Base-by-base conservation (phyloP, 2,113 vertebrate genomes). In the Spheniscus mendiculus region DNA sequence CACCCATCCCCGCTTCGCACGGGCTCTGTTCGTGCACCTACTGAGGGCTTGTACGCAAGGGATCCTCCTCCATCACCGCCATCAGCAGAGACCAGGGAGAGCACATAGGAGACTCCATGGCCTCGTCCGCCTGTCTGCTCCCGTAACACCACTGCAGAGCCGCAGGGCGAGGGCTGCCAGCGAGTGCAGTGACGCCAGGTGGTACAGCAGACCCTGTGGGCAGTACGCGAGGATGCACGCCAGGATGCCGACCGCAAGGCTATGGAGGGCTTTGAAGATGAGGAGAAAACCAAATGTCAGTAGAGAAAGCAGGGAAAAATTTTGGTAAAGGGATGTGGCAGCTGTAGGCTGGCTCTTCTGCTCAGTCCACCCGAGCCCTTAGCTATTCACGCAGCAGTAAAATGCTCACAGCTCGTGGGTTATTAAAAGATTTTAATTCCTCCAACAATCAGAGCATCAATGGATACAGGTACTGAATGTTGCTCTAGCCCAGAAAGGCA, bases 181-280 rank as follows among this genome's bases (percentile, higher is more conserved):
- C 15, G 12, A 56, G 40, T 0, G 0, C 5, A 2, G 52, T 36
- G 62, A 52, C 5, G 4, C 47, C 0, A 0, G n/a, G 34, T 3
- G 8, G 20, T 6, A 14, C 30, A 44, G 61, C 34, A 70, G 44
- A 53, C 38, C 49, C 42, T 9, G 3, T 16, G 42, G 62, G 53
- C 58, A 67, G 36, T 25, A 62, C 0, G 0, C 0, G 18, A 49
- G 38, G 32, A 49, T 53, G 59, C 70, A 69, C 0, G 0, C 5
- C 92, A 70, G 61, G 44, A 74, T 65, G 45, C 25, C 3, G 6
- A 20, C 32, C 0, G 3, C 61, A 40, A 70, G 19, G 44, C n/a
- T 69, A 25, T 36, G 16, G 27, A 85, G 63, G 40, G 27, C 19
- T 80, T 91, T 66, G 62, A 83, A 79, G 17, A 36, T 52, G 42